Evolutionary conservation across 2,113 vertebrate genomes (phyloP).

Genomic region (Tympanuchus pallidicinctus): DNA sequence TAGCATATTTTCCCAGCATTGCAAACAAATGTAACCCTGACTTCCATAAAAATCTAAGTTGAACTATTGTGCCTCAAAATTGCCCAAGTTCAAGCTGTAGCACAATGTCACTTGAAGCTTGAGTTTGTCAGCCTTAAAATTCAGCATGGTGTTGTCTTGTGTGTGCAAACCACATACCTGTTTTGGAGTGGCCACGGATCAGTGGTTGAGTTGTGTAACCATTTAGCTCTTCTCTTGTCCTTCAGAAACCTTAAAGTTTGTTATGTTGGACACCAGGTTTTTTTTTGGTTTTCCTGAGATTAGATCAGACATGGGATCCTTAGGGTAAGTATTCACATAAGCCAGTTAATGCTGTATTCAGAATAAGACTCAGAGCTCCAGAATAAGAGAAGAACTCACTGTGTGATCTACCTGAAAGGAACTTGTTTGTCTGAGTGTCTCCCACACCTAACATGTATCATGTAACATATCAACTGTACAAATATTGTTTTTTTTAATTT

Average conservation of each 20-base stretch:
- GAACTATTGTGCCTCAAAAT: background rate
- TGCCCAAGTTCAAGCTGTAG: background rate
- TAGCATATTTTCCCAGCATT: background rate
- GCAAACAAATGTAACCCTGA: background rate
- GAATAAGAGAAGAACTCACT: background rate
- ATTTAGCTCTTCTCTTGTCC: background rate
- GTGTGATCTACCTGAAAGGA: background rate
- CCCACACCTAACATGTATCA: background rate
- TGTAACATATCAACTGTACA: background rate
- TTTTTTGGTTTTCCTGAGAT: background rate
- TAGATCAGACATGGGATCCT: background rate
- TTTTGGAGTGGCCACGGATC: background rate
- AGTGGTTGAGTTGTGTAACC: background rate
- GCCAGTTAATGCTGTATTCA: background rate
- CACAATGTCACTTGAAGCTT: background rate
- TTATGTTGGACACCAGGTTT: background rate
- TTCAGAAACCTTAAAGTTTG: background rate
- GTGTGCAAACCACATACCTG: fast-evolving
- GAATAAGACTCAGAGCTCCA: background rate
- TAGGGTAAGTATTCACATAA: background rate
- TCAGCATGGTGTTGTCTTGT: background rate
- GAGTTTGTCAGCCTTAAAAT: background rate
- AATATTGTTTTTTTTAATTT: background rate
- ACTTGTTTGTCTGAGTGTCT: background rate
- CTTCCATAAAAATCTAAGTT: background rate